Conservation (phyloP, 2,113 vertebrate genomes). For the Polyodon spathula region DNA sequence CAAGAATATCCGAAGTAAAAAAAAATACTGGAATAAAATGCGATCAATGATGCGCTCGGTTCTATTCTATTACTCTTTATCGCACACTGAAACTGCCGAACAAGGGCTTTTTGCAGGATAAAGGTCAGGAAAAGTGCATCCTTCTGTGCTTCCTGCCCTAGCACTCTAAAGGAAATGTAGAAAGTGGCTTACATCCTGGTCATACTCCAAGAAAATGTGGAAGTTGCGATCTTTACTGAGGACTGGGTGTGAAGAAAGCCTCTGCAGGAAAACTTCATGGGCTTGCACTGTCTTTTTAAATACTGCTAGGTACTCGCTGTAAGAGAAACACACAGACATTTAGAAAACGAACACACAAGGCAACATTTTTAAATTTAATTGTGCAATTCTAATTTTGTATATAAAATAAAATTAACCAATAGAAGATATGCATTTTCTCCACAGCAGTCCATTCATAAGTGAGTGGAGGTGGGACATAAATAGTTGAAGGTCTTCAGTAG, state of each 20-base stretch:
- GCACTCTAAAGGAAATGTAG: not conserved
- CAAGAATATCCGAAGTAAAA: conserved; percentile 9
- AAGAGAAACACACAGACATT: conserved; percentile 27
- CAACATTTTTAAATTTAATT: not conserved
- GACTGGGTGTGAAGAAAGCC: conserved; percentile 78
- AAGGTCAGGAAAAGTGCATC: not conserved
- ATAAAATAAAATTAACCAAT: too few relatives aligned
- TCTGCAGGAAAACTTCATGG: conserved; percentile 89
- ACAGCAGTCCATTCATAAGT: too few relatives aligned
- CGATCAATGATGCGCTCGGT: too few relatives aligned
- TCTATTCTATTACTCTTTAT: too few relatives aligned
- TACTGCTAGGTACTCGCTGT: conserved; percentile 80
- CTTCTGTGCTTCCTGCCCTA: conserved; percentile 12
- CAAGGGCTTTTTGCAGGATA: too few relatives aligned
- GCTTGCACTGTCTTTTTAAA: conserved; percentile 98
- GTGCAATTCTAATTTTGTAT: too few relatives aligned
- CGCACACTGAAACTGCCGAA: too few relatives aligned
- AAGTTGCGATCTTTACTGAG: conserved; percentile 92
- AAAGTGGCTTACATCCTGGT: conserved; percentile 81
- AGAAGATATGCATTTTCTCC: too few relatives aligned
- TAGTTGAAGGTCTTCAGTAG: too few relatives aligned
- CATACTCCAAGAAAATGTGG: conserved; percentile 93
- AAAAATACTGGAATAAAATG: not conserved
- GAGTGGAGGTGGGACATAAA: too few relatives aligned
- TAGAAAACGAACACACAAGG: not conserved